Evolutionary conservation across 2,113 vertebrate species (phyloP).

Genomic region (Mohoua ochrocephala): DNA sequence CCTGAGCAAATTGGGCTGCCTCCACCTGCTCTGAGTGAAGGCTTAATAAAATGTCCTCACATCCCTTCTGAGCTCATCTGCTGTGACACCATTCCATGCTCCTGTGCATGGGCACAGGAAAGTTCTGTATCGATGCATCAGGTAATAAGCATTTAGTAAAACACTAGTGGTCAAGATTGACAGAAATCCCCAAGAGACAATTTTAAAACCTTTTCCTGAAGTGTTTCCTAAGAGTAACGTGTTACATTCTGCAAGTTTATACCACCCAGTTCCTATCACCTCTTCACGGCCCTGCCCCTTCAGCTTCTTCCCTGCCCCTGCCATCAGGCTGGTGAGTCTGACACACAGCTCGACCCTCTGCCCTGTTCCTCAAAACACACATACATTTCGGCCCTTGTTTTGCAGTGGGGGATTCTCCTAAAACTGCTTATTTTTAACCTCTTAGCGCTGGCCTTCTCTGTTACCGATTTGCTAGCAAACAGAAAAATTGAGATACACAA

Average conservation of each 20-base stretch:
- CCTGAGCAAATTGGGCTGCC: background rate
- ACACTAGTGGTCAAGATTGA: background rate
- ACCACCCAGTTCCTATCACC: background rate
- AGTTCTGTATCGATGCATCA: background rate
- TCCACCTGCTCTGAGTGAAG: background rate
- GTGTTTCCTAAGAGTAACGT: background rate
- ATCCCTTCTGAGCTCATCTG: background rate
- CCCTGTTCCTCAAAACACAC: background rate
- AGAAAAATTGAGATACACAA: background rate
- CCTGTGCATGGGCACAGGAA: background rate
- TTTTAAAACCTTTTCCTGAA: background rate
- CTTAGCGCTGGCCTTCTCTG: background rate
- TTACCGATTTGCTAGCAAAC: background rate
- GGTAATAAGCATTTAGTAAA: background rate
- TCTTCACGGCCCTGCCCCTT: rapidly evolving
- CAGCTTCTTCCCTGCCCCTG: background rate
- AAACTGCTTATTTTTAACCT: background rate
- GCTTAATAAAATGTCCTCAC: background rate
- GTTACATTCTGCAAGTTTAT: background rate
- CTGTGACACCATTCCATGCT: background rate
- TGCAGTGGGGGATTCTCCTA: background rate
- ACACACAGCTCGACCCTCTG: rapidly evolving
- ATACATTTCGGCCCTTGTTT: background rate
- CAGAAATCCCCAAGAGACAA: background rate
- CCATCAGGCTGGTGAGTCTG: background rate